A percentile compares a stretch with the other conserved stretches of the same genome.
phyloP scores from a whole-genome alignment of 2,888 invertebrate genomes.

The Galeruca laticollis region DNA sequence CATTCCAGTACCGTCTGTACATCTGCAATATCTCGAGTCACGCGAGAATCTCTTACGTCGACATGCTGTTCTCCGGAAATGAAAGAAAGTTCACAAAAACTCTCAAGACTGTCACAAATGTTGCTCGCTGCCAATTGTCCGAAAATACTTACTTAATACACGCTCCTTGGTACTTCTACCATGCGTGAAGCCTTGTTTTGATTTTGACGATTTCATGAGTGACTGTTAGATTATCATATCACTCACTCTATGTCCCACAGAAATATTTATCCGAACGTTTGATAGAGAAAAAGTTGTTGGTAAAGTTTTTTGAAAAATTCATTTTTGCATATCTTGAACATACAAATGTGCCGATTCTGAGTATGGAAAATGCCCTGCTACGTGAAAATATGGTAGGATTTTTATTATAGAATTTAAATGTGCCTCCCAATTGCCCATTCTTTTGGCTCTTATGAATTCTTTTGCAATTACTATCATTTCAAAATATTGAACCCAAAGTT shows the following conservation, averaged over 20 bases:
- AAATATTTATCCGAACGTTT: not conserved
- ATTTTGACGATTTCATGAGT: slow-evolving; percentile 8
- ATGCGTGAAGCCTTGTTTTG: not conserved
- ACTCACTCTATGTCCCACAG: not conserved
- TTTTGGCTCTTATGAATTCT: slow-evolving; percentile 1
- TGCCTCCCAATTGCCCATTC: not conserved
- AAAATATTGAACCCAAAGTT: too few relatives aligned
- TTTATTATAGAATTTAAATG: not conserved
- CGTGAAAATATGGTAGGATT: not conserved
- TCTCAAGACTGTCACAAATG: not conserved
- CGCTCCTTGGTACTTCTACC: not conserved
- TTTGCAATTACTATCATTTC: not conserved
- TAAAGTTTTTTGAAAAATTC: not conserved
- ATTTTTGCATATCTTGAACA: not conserved
- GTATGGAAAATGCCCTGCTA: too few relatives aligned
- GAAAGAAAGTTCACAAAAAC: slow-evolving; percentile 4
- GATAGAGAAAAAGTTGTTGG: not conserved
- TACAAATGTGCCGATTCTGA: not conserved
- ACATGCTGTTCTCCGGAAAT: not conserved
- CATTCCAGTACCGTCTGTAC: not conserved
- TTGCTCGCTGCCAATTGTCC: not conserved
- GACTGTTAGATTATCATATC: slow-evolving; percentile 7
- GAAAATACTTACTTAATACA: not conserved
- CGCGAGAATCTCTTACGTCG: not conserved
- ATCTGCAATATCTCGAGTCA: not conserved